Evolutionary conservation across 1,140 invertebrate species (phyloP).

Genomic region (Drosophila bocki): DNA sequence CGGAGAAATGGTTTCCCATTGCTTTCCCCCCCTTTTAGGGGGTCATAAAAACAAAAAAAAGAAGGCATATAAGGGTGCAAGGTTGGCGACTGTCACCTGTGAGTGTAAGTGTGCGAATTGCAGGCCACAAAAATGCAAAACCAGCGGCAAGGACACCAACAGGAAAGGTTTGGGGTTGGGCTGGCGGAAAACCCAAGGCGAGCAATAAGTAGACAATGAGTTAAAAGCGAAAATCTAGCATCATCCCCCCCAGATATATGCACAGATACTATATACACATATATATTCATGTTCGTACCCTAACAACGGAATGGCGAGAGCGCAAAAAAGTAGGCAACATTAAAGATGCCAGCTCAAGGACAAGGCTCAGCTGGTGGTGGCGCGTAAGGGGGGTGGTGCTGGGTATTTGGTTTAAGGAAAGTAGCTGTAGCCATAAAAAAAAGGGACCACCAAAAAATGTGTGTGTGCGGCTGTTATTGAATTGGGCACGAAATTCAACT

Average conservation of each 20-base stretch:
- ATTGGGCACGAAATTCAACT: constrained; percentile 35
- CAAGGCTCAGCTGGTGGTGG: constrained; percentile 29
- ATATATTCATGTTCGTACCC: background rate
- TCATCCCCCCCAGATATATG: constrained; percentile 9
- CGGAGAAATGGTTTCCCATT: constrained; percentile 15
- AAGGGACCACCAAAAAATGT: constrained; percentile 17
- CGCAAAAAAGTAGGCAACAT: constrained; percentile 60
- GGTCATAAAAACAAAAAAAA: constrained; percentile 1
- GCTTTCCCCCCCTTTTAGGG: background rate
- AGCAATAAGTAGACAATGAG: constrained; percentile 77
- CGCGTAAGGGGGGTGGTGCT: background rate
- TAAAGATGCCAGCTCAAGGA: constrained; percentile 65
- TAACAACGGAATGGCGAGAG: background rate
- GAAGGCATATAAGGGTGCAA: constrained; percentile 12
- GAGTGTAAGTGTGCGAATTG: constrained; percentile 52
- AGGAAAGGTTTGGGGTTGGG: constrained; percentile 2
- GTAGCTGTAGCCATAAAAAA: constrained; percentile 35
- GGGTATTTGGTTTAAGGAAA: constrained; percentile 44
- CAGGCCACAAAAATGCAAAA: constrained; percentile 67
- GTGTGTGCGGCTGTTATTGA: constrained; percentile 31
- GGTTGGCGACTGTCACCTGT: constrained; percentile 48
- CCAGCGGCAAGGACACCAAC: constrained; percentile 63
- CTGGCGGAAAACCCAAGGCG: constrained; percentile 32
- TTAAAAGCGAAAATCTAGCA: constrained; percentile 65
- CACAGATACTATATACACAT: background rate